Base-by-base conservation (phyloP, 2,888 invertebrate genomes). In the Rotaria macrura region DNA sequence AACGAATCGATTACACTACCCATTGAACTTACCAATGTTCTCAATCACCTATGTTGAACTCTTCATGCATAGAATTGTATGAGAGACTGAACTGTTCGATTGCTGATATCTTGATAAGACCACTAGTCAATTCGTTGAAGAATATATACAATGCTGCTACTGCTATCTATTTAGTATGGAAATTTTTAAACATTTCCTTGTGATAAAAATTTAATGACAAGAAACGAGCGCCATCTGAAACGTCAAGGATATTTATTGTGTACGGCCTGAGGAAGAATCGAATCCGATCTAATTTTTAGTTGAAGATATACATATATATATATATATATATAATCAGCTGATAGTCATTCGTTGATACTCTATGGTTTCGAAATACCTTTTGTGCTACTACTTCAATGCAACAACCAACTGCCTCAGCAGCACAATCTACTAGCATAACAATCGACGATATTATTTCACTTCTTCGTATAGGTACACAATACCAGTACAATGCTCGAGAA, bases 401-500 rank as follows among this genome's bases (percentile, higher is more conserved):
- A 65, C 65, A 20, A 65, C 2, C 34, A 7, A 47, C 29, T 12
- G n/a, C 34, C 2, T 83, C 47, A 14, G 0, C 47, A 14, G 0
- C 49, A 25, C 49, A 25, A 49, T 10, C 49, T 83, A 52, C 83
- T 43, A 52, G 29, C 9, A 83, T 49, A 83, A 43, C 17, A 12
- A 93, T 94, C 38, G 65, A 65, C 38, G 65, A 29, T 65, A 65
- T 65, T 20, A 65, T 65, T 65, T 17, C 34, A 17, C 20, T 65
- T 20, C 65, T 65, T 65, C 65, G 65, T 14, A 65, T 3, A 34
- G 65, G 6, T 38, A 65, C 65, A 65, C 65, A 65, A 34, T 34
- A 17, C 38, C 65, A 65, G 38, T 65, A 65, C 20, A 65, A 34
- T 65, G 65, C 65, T 17, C 65, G 65, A 65, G 65, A 65, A 38